Evolutionary conservation across 2,113 vertebrate genomes (phyloP).

Genomic region (Agelaius phoeniceus): DNA sequence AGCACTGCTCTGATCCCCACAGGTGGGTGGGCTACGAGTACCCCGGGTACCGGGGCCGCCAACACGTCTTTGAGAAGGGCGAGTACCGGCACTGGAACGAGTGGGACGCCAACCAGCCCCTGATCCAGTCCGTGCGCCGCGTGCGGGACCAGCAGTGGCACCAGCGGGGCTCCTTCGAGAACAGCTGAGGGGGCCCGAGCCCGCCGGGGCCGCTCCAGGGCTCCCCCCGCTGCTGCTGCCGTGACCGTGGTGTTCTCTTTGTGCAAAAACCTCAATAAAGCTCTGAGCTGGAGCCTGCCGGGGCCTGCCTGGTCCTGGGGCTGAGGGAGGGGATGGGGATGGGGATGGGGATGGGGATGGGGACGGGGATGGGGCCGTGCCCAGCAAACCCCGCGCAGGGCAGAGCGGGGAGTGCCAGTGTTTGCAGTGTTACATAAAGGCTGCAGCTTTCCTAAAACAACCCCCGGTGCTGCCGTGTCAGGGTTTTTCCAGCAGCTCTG

Average conservation of each 20-base stretch:
- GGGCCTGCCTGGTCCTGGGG: not conserved
- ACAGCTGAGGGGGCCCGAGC: constrained; percentile 75
- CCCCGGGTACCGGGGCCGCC: constrained; percentile 89
- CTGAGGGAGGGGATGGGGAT: not conserved
- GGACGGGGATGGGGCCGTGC: not conserved
- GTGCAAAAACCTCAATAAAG: constrained; percentile 75
- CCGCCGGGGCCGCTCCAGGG: not conserved
- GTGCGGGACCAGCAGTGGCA: constrained; percentile 94
- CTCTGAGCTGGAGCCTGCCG: constrained; percentile 41
- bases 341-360: too few relatives aligned
- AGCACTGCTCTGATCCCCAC: rapidly evolving
- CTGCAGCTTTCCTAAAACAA: not conserved
- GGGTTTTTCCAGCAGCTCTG: not conserved
- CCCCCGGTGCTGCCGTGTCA: not conserved
- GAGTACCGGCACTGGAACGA: constrained; percentile 95
- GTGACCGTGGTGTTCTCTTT: not conserved
- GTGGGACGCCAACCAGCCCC: constrained; percentile 86
- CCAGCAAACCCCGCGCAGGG: rapidly evolving
- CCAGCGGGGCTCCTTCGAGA: constrained; percentile 83
- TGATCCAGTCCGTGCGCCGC: constrained; percentile 89
- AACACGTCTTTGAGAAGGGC: constrained; percentile 88
- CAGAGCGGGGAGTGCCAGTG: too few relatives aligned
- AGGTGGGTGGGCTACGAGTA: constrained; percentile 95
- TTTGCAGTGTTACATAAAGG: not conserved
- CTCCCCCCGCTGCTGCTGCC: not conserved